A percentile compares a stretch with the other conserved stretches of the same genome.
These are phyloP conservation scores for Cerastoderma edule DNA, from an alignment of 2,888 invertebrate species.

Conservation along the genomic window DNA sequence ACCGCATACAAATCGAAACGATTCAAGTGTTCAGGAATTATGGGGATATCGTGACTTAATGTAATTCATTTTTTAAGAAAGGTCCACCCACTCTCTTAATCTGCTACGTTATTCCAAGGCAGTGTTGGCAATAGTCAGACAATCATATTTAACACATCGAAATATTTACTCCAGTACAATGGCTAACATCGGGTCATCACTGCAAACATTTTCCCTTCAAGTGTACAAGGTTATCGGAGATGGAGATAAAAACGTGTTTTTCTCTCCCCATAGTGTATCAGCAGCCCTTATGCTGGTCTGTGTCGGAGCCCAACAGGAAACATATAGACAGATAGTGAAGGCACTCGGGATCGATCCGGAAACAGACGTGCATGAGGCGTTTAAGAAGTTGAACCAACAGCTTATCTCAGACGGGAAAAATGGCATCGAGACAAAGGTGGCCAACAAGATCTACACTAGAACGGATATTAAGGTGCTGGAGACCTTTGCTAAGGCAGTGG, in stretches of 20 bases:
- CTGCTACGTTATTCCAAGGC: no score
- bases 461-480: constrained; percentile 41
- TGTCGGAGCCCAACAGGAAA: constrained; percentile 57
- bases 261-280: constrained; percentile 66
- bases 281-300: constrained; percentile 64
- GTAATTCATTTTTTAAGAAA: no score
- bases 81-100: no score
- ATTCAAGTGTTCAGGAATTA: no score
- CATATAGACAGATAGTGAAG: constrained; percentile 46
- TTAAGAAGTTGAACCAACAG: constrained; percentile 38
- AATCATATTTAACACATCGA: no score
- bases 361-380: constrained; percentile 37
- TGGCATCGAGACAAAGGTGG: constrained; percentile 40
- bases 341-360: constrained; percentile 38
- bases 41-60: no score
- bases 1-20: no score
- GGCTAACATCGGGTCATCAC: no score
- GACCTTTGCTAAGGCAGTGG: constrained; percentile 36
- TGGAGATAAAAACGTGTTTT: constrained; percentile 46
- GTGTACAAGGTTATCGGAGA: constrained; percentile 13
- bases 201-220: constrained; percentile 30
- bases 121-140: no score
- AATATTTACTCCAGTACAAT: no score
- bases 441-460: constrained; percentile 60
- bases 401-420: constrained; percentile 31